These are phyloP conservation scores for Diabrotica virgifera DNA, from an alignment of 1,140 invertebrate genomes.

Conservation along the genomic window DNA sequence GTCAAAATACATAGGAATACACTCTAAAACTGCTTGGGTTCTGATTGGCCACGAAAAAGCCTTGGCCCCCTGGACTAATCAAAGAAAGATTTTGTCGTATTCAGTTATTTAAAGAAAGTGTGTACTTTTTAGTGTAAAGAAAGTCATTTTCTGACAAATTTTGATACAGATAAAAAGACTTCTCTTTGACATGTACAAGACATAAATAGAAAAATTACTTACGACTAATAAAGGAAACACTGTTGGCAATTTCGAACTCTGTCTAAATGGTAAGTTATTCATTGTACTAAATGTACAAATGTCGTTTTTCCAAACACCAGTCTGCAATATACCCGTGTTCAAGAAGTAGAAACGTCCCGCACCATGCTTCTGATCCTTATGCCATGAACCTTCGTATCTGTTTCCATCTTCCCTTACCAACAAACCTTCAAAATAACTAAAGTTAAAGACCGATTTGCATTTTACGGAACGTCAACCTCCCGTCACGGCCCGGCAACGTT, in stretches of 20 bases:
- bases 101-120: background rate
- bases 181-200: background rate
- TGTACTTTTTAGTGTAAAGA: background rate
- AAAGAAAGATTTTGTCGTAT: background rate
- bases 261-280: slow-evolving; percentile 54
- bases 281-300: slow-evolving; percentile 54
- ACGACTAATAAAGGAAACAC: slow-evolving; percentile 56
- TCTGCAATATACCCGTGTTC: slow-evolving; percentile 58
- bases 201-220: slow-evolving; percentile 27
- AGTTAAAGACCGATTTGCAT: too few relatives aligned
- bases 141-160: background rate
- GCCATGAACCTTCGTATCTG: slow-evolving; percentile 61
- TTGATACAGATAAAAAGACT: background rate
- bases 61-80: background rate
- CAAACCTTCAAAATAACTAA: slow-evolving; percentile 25
- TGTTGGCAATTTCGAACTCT: slow-evolving; percentile 53
- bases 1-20: too few relatives aligned
- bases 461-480: too few relatives aligned
- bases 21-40: background rate
- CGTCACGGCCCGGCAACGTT: too few relatives aligned
- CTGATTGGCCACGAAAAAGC: background rate
- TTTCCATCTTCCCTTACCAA: slow-evolving; percentile 52
- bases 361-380: slow-evolving; percentile 55
- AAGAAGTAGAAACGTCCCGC: slow-evolving; percentile 59
- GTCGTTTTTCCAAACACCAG: slow-evolving; percentile 56